Base-by-base conservation (phyloP, 1,140 invertebrate species). In the Mylabris phalerata region DNA sequence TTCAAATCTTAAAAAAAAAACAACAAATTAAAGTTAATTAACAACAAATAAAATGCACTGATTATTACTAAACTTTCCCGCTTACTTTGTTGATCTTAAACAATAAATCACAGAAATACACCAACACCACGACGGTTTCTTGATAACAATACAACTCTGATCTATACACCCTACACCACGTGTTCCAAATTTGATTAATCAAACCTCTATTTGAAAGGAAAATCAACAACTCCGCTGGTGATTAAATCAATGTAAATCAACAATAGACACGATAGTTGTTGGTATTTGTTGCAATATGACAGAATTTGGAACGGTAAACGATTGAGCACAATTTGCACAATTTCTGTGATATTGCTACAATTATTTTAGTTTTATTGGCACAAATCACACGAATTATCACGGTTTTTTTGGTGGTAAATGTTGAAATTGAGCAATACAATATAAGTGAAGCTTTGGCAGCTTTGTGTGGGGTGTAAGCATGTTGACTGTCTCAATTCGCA, bases 61-160 rank as follows among this genome's bases (percentile, higher is more conserved):
- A 43, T 54, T 44, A 41, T 39, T 46, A 61, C 65, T 43, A 32
- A 55, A 47, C 44, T 48, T 24, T 55, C 42, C 51, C 67, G 67
- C 67, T 68, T 68, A 68, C 67, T 68, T 68, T 67, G 63, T 68
- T 67, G 65, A 68, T 66, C 55, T 66, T 65, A 48, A 65, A 65
- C 52, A 57, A 40, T 55, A 26, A 55, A 59, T 44, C 57, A 58
- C 56, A 55, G 5, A n/a, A 38, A 47, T 19, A 51, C 52, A 55
- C 44, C 43, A 43, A 46, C 50, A 54, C 24, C 46, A 24, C 32
- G 7, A 5, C 7, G 4, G 1, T 32, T 32, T 32, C 7, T 32
- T 32, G 32, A 7, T 32, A 19, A 19, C 19, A 19, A 19, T 19
- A 19, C 19, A 19, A 19, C 32, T 32, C 7, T 32, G 32, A 32